Conservation (phyloP, 2,113 vertebrate species). For the Oxyura jamaicensis region DNA sequence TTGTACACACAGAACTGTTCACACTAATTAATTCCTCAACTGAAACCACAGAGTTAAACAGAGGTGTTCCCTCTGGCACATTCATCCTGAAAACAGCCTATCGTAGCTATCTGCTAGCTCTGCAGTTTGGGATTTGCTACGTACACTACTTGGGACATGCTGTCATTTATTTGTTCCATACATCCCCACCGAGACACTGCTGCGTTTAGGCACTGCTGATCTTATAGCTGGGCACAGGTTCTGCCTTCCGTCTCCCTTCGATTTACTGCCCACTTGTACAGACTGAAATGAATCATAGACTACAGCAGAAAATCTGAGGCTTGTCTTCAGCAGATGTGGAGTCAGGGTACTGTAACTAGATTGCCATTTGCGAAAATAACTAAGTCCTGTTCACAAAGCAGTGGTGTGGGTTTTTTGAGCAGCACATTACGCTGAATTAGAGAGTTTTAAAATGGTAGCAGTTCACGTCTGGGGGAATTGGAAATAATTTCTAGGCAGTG, state of each 20-base stretch:
- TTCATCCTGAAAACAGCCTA: not conserved
- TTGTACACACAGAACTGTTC: not conserved
- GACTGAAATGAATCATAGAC: conserved; percentile 55
- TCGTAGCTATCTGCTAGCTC: not conserved
- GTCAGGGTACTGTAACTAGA: not conserved
- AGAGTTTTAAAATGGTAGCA: not conserved
- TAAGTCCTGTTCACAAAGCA: not conserved
- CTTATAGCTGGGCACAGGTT: not conserved
- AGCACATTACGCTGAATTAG: not conserved
- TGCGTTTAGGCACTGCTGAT: not conserved
- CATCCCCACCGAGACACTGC: not conserved
- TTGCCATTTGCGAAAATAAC: not conserved
- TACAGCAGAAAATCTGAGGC: not conserved
- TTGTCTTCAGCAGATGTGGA: not conserved
- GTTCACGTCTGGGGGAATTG: not conserved
- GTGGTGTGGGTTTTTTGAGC: not conserved
- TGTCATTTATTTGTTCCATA: not conserved
- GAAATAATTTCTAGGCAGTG: not conserved
- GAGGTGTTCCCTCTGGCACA: not conserved
- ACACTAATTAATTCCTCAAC: not conserved
- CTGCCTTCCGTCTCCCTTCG: not conserved
- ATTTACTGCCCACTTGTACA: not conserved
- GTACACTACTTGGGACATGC: not conserved
- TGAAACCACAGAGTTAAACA: not conserved
- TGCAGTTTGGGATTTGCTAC: not conserved